These are phyloP conservation scores for Scaptomyza parva DNA, from an alignment of 2,888 invertebrate species.

Conservation along the genomic window DNA sequence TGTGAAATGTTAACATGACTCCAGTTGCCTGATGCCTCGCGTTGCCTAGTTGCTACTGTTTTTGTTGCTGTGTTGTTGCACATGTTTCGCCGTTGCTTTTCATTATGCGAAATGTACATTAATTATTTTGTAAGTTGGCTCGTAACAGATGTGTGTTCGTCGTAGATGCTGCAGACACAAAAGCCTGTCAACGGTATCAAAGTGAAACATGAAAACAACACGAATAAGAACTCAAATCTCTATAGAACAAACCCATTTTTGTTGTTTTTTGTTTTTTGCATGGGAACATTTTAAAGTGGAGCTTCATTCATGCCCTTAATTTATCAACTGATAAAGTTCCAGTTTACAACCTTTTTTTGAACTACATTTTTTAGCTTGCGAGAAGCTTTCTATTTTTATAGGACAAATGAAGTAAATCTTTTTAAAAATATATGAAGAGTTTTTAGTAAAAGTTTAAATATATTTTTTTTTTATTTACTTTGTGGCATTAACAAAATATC, in stretches of 20 bases:
- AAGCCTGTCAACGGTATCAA: conserved; percentile 43
- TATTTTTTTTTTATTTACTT: too few relatives aligned
- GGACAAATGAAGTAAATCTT: too few relatives aligned
- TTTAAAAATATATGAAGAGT: too few relatives aligned
- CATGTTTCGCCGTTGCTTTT: conserved; percentile 63
- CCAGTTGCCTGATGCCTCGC: conserved; percentile 5
- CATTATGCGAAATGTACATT: conserved; percentile 78
- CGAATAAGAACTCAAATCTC: conserved; percentile 4
- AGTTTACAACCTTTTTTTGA: too few relatives aligned
- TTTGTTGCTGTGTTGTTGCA: conserved; percentile 13
- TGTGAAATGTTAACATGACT: conserved; percentile 74
- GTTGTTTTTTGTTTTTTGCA: conserved; percentile 1
- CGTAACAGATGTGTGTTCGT: conserved; percentile 42
- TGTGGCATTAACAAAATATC: too few relatives aligned
- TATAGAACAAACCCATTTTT: conserved; percentile 4
- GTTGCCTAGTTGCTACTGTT: conserved; percentile 24
- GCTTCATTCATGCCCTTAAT: not conserved
- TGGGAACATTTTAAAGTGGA: not conserved
- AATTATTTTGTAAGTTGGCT: conserved; percentile 69
- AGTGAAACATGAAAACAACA: conserved; percentile 8
- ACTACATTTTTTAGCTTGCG: not conserved
- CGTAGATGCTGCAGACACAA: conserved; percentile 23
- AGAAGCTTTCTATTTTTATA: not conserved
- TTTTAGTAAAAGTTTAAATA: too few relatives aligned
- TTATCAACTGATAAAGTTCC: not conserved